Evolutionary conservation across 53 echinoderm and acorn worm genomes (phyloP).

Genomic region (Holothuria leucospilota): DNA sequence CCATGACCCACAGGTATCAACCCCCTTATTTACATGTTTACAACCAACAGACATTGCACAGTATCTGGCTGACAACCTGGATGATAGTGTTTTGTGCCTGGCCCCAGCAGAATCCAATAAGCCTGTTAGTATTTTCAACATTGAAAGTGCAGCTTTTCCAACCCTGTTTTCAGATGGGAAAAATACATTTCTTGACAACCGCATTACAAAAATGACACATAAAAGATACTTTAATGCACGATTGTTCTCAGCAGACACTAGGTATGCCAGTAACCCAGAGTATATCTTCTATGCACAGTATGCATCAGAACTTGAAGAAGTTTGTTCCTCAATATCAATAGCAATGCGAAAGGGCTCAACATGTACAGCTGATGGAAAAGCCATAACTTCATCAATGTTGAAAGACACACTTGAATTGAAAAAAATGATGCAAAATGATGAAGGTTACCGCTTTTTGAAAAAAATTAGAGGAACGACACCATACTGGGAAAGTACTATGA

Average conservation of each 20-base stretch:
- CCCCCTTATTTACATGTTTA: slow-evolving; percentile 42
- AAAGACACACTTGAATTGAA: slow-evolving; percentile 51
- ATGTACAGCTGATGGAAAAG: slow-evolving; percentile 34
- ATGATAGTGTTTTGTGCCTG: slow-evolving; percentile 61
- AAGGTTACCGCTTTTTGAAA: slow-evolving; percentile 60
- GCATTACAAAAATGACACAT: slow-evolving; percentile 58
- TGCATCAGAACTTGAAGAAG: slow-evolving; percentile 69
- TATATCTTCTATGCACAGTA: slow-evolving; percentile 86
- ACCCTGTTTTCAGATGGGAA: slow-evolving; percentile 72
- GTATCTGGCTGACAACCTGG: slow-evolving; percentile 53
- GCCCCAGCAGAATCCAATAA: slow-evolving; percentile 81
- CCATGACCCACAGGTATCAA: not conserved
- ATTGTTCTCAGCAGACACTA: slow-evolving; percentile 71
- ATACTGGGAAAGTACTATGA: slow-evolving; percentile 55
- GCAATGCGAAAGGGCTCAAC: slow-evolving; percentile 70
- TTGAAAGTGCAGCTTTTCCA: slow-evolving; percentile 69
- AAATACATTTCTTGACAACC: slow-evolving; percentile 64
- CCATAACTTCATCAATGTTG: slow-evolving; percentile 59
- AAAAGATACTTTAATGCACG: slow-evolving; percentile 76
- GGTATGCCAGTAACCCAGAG: slow-evolving; percentile 77
- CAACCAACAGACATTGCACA: slow-evolving; percentile 72
- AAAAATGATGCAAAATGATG: slow-evolving; percentile 58
- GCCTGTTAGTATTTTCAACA: slow-evolving; percentile 65
- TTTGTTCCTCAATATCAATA: slow-evolving; percentile 77
- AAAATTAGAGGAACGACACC: slow-evolving; percentile 13